Evolutionary conservation across 2,797 vertebrate genomes (phyloP).

Genomic region (Cyprinodon diabolis): DNA sequence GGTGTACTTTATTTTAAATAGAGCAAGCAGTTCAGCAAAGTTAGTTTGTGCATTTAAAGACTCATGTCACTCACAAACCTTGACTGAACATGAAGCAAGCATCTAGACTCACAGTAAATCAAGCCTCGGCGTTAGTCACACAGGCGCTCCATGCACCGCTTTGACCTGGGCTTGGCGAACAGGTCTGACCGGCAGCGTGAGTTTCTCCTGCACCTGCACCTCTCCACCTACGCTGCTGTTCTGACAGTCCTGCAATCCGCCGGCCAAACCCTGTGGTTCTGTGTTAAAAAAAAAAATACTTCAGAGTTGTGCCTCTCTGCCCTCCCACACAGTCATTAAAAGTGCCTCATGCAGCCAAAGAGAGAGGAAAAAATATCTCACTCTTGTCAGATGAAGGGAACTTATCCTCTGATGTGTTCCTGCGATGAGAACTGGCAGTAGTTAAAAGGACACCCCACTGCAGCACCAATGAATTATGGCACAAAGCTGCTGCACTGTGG

Average conservation of each 20-base stretch:
- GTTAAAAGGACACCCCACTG: conserved; percentile 25
- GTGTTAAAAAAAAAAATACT: conserved; percentile 31
- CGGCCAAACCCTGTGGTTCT: conserved; percentile 22
- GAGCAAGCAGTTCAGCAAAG: background rate
- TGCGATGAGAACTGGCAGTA: conserved; percentile 19
- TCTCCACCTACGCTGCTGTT: conserved; percentile 46
- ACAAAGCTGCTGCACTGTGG: background rate
- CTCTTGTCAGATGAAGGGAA: conserved; percentile 32
- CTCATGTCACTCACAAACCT: background rate
- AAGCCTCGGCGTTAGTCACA: conserved; percentile 17
- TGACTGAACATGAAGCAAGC: conserved; percentile 7
- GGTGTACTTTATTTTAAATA: background rate
- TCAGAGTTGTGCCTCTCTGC: conserved; percentile 43
- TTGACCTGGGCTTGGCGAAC: conserved; percentile 30
- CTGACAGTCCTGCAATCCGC: conserved; percentile 26
- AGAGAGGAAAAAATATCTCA: conserved; percentile 1
- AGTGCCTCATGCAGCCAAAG: conserved; percentile 29
- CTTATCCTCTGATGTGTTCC: conserved; percentile 16
- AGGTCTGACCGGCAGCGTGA: conserved; percentile 58
- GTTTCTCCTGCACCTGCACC: conserved; percentile 32
- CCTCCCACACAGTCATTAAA: conserved; percentile 71
- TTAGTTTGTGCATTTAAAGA: background rate
- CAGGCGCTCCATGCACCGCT: conserved; percentile 2
- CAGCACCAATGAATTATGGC: conserved; percentile 23
- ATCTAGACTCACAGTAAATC: conserved; percentile 38